Evolutionary conservation across 2,797 vertebrate genomes (phyloP).

Genomic region (Myotis daubentonii): DNA sequence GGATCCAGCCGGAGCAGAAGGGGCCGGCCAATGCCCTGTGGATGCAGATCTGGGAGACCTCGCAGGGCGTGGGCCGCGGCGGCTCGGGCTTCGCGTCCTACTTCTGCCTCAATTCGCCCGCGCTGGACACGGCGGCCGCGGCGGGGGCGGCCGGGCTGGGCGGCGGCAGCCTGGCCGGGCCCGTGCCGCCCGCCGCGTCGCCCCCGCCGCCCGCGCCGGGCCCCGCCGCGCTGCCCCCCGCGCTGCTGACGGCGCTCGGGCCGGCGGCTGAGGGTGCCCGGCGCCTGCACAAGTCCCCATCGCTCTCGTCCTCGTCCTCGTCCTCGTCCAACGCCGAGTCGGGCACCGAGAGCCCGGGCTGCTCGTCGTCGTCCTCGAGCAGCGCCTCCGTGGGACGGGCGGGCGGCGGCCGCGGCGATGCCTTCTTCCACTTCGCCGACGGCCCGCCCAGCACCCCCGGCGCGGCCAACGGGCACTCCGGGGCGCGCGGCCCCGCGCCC

Average conservation of each 20-base stretch:
- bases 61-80: constrained; percentile 92
- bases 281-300: constrained; percentile 88
- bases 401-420: constrained; percentile 81
- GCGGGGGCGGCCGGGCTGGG: constrained; percentile 81
- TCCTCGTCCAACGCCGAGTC: constrained; percentile 90
- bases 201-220: constrained; percentile 70
- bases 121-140: constrained; percentile 85
- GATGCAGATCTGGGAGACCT: constrained; percentile 99
- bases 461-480: constrained; percentile 84
- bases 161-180: constrained; percentile 67
- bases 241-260: constrained; percentile 81
- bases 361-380: constrained; percentile 81
- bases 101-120: constrained; percentile 88
- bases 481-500: constrained; percentile 78
- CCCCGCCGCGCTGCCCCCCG: constrained; percentile 78
- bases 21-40: constrained; percentile 98
- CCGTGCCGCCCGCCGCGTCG: constrained; percentile 74
- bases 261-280: constrained; percentile 82
- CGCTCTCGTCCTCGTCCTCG: constrained; percentile 87
- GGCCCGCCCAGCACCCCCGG: constrained; percentile 77
- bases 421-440: constrained; percentile 87
- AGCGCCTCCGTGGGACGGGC: constrained; percentile 82
- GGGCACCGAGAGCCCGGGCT: constrained; percentile 89
- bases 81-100: constrained; percentile 87
- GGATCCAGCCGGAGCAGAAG: constrained; percentile 99